Percentiles rank a stretch among this genome's conserved stretches.
Evolutionary conservation across 1,140 invertebrate species (phyloP).

Genomic region (Drosophila biarmipes): DNA sequence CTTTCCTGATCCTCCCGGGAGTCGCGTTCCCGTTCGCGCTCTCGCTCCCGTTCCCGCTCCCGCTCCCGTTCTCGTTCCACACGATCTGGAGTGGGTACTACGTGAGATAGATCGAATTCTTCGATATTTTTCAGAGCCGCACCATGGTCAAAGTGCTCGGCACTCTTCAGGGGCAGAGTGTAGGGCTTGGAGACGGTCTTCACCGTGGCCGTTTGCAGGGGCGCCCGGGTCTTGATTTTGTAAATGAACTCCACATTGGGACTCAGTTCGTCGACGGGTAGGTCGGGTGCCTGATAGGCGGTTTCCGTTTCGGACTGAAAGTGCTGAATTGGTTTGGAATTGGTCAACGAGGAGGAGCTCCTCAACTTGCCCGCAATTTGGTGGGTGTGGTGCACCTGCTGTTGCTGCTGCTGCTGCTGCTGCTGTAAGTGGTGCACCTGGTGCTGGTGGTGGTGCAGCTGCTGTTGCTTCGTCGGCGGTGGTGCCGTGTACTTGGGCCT

Average conservation of each 20-base stretch:
- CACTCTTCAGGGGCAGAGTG: slow-evolving; percentile 63
- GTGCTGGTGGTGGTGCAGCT: slow-evolving; percentile 3
- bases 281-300: slow-evolving; percentile 68
- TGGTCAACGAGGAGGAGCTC: slow-evolving; percentile 9
- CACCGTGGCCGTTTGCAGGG: slow-evolving; percentile 77
- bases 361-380: slow-evolving; percentile 8
- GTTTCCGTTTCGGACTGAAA: slow-evolving; percentile 74
- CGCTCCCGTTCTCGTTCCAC: slow-evolving; percentile 32
- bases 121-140: slow-evolving; percentile 78
- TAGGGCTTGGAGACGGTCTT: slow-evolving; percentile 81
- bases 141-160: slow-evolving; percentile 76
- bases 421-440: slow-evolving; percentile 18
- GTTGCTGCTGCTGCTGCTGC: slow-evolving; percentile 16
- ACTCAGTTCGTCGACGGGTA: slow-evolving; percentile 50
- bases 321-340: slow-evolving; percentile 45
- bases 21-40: slow-evolving; percentile 16
- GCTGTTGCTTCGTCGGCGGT: slow-evolving; percentile 3
- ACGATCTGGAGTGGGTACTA: slow-evolving; percentile 65
- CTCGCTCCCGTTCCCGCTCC: slow-evolving; percentile 20
- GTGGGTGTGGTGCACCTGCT: slow-evolving; percentile 20
- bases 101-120: slow-evolving; percentile 80
- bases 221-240: slow-evolving; percentile 79
- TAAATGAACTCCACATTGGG: slow-evolving; percentile 83
- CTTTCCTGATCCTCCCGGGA: slow-evolving; percentile 19
- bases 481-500: slow-evolving; percentile 58